Base-by-base conservation (phyloP, 2,888 invertebrate genomes). In the Ecliptopera silaceata region DNA sequence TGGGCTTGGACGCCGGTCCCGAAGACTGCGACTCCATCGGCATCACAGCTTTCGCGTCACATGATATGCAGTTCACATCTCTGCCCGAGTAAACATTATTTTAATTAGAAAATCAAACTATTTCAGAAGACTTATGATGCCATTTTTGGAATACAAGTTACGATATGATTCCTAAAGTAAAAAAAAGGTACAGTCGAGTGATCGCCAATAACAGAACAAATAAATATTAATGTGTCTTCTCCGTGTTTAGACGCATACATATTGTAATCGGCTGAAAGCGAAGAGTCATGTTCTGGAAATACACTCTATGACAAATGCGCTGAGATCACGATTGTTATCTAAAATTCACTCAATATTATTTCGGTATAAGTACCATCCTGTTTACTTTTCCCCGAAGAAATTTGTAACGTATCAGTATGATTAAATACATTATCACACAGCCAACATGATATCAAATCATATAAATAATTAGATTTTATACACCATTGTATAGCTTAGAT, bases 41-140 rank as follows among this genome's bases (percentile, higher is more conserved):
- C 96, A 96, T 96, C 3, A 95, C 93, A 1, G 94, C 95, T 20
- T 94, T 93, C 31, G 94, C 94, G 69, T 96, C 95, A 71, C 96
- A 96, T 0, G 96, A 95, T 70, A 96, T 92, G 72, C 96, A 96
- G 65, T 95, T 94, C 12, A 96, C 92, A 65, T 95, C 93, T 68
- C 94, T 95, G 64, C 13, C n/a, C 42, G 15, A 36, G 15, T 8
- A 36, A 36, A 36, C 8, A 15, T 6, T 26, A 22, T 22, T 3
- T 22, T 22, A 22, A 4, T 22, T 22, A 3, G 4, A 8, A 8
- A 26, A 26, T 6, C 2, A 6, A 26, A 8, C 10, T 6, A 26
- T 26, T 8, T 1, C 6, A 8, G 6, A 0, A 26, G 6, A 26
- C 26, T 15, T 15, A 13, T 36, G 10, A 15, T 15, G 2, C 36